Conservation (phyloP, 2,113 vertebrate genomes). For the Bubo scandiacus region DNA sequence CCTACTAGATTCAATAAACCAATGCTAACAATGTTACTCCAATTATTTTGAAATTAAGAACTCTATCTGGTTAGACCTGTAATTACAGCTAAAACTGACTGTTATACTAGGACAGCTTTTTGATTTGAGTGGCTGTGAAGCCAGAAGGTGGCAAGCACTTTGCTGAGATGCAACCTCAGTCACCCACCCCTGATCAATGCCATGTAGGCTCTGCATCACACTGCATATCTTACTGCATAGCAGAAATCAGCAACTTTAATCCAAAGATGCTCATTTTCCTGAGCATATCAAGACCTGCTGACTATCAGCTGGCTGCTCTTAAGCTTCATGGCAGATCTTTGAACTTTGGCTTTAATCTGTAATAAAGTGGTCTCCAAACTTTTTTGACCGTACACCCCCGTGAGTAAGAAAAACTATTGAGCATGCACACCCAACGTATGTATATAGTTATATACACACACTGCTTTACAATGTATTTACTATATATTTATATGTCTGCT, state of each 20-base stretch:
- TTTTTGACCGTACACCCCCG: neutral
- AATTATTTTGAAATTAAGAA: neutral
- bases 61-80: neutral
- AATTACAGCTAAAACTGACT: neutral
- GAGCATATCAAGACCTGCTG: neutral
- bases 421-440: neutral
- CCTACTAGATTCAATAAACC: neutral
- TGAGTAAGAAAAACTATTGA: neutral
- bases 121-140: neutral
- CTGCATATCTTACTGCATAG: neutral
- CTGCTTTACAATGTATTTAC: neutral
- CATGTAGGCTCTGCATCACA: rapidly evolving
- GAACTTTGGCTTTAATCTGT: neutral
- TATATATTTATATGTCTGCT: neutral
- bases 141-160: neutral
- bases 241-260: neutral
- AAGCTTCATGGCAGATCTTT: neutral
- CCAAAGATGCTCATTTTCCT: neutral
- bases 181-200: neutral
- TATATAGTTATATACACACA: neutral
- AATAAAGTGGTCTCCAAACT: neutral
- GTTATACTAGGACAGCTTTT: neutral
- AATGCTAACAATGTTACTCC: neutral
- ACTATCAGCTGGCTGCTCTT: neutral
- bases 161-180: neutral